These are phyloP conservation scores for Hypothenemus hampei DNA, from an alignment of 1,140 invertebrate species.

Conservation along the genomic window DNA sequence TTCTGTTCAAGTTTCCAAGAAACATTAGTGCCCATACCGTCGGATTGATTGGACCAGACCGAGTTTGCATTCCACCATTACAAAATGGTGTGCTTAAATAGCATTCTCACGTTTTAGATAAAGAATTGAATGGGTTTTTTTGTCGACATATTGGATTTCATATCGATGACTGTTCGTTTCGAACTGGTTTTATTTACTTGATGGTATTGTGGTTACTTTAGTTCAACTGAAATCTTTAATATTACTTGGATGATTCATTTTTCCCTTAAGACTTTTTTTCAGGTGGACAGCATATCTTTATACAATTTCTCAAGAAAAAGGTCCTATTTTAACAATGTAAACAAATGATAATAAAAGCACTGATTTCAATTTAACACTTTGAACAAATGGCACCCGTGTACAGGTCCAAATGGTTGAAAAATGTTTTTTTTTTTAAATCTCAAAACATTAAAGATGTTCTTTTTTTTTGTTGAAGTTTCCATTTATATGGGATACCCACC, in stretches of 20 bases:
- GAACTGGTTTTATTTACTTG: not conserved
- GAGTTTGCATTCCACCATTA: too few relatives aligned
- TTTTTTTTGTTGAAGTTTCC: too few relatives aligned
- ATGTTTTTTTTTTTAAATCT: too few relatives aligned
- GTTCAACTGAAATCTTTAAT: not conserved
- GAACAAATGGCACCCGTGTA: too few relatives aligned
- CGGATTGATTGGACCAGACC: too few relatives aligned
- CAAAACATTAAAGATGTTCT: too few relatives aligned
- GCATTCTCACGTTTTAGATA: conserved; percentile 5
- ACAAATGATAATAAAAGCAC: not conserved
- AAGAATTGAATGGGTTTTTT: conserved; percentile 1
- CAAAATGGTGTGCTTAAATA: not conserved
- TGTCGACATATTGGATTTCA: not conserved
- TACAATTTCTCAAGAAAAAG: not conserved
- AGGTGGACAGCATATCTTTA: not conserved
- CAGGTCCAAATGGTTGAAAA: too few relatives aligned
- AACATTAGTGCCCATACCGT: too few relatives aligned
- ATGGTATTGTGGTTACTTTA: not conserved
- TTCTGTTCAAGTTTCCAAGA: too few relatives aligned
- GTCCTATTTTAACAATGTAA: not conserved
- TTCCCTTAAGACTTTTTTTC: too few relatives aligned
- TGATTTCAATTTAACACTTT: not conserved
- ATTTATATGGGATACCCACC: too few relatives aligned
- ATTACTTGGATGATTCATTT: too few relatives aligned
- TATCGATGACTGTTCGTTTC: conserved; percentile 1